Evolutionary conservation across 64 coral and sea anemone species (phyloP), one percentile per base, ranked within the genome.

Genomic region (Astreopora myriophthalma): DNA sequence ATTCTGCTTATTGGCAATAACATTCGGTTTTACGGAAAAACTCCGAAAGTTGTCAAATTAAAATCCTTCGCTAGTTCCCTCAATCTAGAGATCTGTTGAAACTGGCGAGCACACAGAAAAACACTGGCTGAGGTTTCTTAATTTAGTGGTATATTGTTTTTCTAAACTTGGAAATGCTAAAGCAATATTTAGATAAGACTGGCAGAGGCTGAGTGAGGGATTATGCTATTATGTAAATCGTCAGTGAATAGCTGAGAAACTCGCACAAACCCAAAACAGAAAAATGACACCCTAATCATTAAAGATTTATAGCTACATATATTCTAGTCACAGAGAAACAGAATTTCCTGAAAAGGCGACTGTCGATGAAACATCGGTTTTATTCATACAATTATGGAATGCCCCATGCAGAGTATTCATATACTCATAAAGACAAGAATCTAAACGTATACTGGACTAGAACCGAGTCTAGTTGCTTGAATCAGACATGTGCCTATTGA

Each of bases 221-320:
- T 81, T 88, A 86, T 88, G 85, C 82, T 73, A 73, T 89, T 89
- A 94, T 94, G 86, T 89, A 94, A 94, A 94, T 94, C 86, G 88
- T 89, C 87, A 88, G 77, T 85, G 85, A 88, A 74, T 48, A 88
- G 73, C 61, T 88, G 63, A 58, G 25, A 82, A 83, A 61, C 30
- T 37, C 74, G 35, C 6, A 44, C 31, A 35, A 94, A 89, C 69
- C 20, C 68, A 36, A 71, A 89, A 89, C 34, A 73, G 66, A 94
- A 88, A n/a, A 89, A 82, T 89, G 49, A 82, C 76, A 80, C 80
- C 87, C 38, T 29, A 37, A 30, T 61, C 80, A 89, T 89, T 89
- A 94, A 89, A 78, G 74, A 89, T 94, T 89, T 81, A 94, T 33
- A 71, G 35, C 48, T 65, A 33, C 64, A 63, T 64, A 58, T 42